These are phyloP conservation scores for Nemapogon koenigi DNA, from an alignment of 2,888 invertebrate species.

Conservation along the genomic window DNA sequence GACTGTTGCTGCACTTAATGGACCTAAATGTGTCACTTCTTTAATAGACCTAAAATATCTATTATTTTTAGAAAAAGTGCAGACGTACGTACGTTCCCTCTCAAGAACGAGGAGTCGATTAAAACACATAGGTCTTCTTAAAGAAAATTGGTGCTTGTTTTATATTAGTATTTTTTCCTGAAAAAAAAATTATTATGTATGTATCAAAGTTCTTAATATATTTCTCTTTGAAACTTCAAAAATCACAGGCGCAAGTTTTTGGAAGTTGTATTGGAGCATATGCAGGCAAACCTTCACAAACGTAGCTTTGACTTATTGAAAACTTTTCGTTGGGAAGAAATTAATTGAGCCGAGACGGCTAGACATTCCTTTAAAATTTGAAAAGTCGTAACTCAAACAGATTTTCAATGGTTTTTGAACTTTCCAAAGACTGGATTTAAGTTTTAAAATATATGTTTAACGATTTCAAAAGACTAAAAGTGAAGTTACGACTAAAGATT, in stretches of 20 bases:
- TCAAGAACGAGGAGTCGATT: too few relatives aligned
- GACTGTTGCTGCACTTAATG: too few relatives aligned
- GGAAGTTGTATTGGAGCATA: conserved; percentile 1
- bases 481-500: conserved; percentile 8
- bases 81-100: too few relatives aligned
- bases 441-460: too few relatives aligned
- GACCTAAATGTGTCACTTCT: too few relatives aligned
- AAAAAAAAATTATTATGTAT: too few relatives aligned
- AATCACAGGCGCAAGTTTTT: conserved; percentile 3
- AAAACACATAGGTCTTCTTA: too few relatives aligned
- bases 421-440: background rate
- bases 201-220: too few relatives aligned
- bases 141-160: too few relatives aligned
- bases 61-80: too few relatives aligned
- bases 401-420: background rate
- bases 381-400: background rate
- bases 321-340: conserved; percentile 12
- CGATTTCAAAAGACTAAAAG: conserved; percentile 1
- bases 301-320: conserved; percentile 9
- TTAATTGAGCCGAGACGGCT: conserved; percentile 12
- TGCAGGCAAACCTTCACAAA: conserved; percentile 8
- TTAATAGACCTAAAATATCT: too few relatives aligned
- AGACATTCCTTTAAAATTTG: background rate
- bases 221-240: conserved; percentile 4
- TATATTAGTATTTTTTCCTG: too few relatives aligned